A percentile compares a stretch with the other conserved stretches of the same genome.
Evolutionary conservation across 2,797 vertebrate genomes (phyloP).

Genomic region (Semotilus atromaculatus): DNA sequence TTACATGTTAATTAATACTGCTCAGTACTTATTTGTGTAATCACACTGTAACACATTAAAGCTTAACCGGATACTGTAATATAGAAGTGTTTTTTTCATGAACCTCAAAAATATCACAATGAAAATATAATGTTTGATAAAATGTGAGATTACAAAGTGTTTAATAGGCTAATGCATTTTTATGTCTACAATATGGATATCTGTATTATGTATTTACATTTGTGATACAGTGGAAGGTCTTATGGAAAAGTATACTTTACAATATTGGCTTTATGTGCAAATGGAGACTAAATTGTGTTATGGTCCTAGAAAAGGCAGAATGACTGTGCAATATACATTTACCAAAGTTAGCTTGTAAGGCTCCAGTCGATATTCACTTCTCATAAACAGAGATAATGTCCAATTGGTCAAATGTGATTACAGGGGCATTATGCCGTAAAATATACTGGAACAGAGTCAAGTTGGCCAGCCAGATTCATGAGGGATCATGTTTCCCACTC

Average conservation of each 20-base stretch:
- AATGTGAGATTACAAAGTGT: not conserved
- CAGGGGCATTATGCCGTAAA: conserved; percentile 73
- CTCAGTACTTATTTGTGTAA: not conserved
- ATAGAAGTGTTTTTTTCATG: not conserved
- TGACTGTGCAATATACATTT: conserved; percentile 63
- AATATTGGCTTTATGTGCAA: conserved; percentile 7
- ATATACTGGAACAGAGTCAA: conserved; percentile 71
- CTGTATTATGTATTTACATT: not conserved
- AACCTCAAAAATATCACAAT: not conserved
- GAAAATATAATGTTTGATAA: not conserved
- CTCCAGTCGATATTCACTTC: conserved; percentile 65
- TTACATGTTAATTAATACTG: not conserved
- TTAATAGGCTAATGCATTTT: not conserved
- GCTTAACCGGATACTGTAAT: not conserved
- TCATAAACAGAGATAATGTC: conserved; percentile 75
- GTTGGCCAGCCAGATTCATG: conserved; percentile 71
- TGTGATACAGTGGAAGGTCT: not conserved
- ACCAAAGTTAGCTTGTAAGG: conserved; percentile 52
- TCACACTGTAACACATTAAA: not conserved
- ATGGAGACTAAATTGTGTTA: conserved; percentile 32
- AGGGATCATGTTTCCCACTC: conserved; percentile 75
- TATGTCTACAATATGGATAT: not conserved
- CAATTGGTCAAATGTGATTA: conserved; percentile 75
- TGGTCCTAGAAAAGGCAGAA: conserved; percentile 61
- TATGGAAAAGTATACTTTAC: not conserved